phyloP scores from a whole-genome alignment of 1,140 invertebrate genomes.

The Meloidogyne floridensis region DNA sequence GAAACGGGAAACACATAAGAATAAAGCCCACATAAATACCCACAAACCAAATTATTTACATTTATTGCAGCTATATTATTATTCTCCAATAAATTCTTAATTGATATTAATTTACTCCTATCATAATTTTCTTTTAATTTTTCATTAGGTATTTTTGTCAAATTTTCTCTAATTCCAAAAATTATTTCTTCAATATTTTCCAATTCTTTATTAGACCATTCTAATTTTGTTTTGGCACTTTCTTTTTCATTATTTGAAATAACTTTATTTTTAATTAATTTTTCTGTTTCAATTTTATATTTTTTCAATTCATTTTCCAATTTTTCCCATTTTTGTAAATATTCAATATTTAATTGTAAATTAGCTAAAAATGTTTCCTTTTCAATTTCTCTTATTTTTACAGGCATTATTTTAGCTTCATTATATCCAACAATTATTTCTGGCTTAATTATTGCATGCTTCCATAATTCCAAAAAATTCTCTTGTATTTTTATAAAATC shows the following conservation, averaged over 20 bases:
- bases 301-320: background rate
- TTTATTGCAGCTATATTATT: background rate
- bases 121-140: constrained; percentile 6
- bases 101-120: background rate
- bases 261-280: background rate
- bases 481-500: background rate
- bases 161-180: background rate
- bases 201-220: background rate
- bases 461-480: constrained; percentile 7
- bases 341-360: constrained; percentile 17
- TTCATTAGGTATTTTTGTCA: constrained; percentile 9
- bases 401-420: background rate
- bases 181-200: background rate
- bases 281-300: constrained; percentile 2
- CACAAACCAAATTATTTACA: background rate
- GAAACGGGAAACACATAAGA: too few relatives aligned
- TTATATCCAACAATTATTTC: constrained; percentile 6
- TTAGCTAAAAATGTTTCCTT: background rate
- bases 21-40: too few relatives aligned
- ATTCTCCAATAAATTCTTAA: background rate
- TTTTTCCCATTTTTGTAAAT: background rate
- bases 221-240: background rate
- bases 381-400: background rate
- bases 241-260: background rate
- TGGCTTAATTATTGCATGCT: background rate